phyloP scores from a whole-genome alignment of 2,113 vertebrate species.

The Monarcha castaneiventris region DNA sequence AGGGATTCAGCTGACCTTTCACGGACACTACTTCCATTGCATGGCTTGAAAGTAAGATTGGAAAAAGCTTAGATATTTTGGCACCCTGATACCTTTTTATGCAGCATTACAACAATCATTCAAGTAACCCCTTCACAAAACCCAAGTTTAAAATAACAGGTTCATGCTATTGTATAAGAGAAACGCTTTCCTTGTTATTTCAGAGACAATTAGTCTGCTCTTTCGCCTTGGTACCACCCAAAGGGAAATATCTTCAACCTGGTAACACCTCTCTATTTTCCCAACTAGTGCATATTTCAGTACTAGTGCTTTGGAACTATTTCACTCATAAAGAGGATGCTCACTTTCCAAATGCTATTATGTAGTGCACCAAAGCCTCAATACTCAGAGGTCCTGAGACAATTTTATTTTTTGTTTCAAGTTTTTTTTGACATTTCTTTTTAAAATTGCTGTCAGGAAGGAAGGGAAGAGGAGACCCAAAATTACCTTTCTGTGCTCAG shows the following conservation, averaged over 20 bases:
- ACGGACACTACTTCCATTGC: slow-evolving; percentile 80
- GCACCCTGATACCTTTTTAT: neutral
- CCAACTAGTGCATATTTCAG: neutral
- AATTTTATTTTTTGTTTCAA: neutral
- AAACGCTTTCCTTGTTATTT: neutral
- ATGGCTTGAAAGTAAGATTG: slow-evolving; percentile 80
- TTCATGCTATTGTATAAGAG: neutral
- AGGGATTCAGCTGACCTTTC: slow-evolving; percentile 81
- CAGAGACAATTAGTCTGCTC: neutral
- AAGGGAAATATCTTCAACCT: neutral
- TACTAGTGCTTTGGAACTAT: neutral
- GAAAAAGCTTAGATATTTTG: neutral
- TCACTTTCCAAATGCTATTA: neutral
- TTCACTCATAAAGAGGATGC: neutral
- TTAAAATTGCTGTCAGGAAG: neutral
- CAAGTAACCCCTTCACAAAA: neutral
- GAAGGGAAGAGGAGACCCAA: neutral
- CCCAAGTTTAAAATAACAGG: neutral
- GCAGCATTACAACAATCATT: neutral
- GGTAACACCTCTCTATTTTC: neutral
- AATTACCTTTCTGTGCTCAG: neutral
- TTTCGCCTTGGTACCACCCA: neutral
- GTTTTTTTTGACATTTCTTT: neutral
- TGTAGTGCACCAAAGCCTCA: neutral
- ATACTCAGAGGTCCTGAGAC: neutral